Evolutionary conservation across 37 sponge, comb jelly and placozoan genomes (phyloP), one percentile per base, ranked within the genome.

Genomic region (Cliona cf. orientalis): DNA sequence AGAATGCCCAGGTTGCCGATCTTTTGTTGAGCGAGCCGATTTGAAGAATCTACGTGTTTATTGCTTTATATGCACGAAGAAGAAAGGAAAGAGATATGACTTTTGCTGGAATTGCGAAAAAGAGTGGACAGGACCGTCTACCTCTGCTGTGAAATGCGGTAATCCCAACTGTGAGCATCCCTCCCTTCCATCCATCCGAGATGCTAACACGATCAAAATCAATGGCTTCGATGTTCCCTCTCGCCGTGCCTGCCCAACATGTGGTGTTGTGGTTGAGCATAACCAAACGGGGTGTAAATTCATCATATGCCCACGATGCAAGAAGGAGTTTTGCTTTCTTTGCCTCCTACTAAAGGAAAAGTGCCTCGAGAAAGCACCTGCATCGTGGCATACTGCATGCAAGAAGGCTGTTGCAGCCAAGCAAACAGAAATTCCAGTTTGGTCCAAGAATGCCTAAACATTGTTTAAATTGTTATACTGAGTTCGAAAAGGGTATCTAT

Each of bases 61-160:
- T 1, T 90, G 90, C 43, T 17, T 43, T 5, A 71, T 71, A 32
- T 90, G 90, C 58, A 84, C 90, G 6, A 78, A 89, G 46, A 84
- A 83, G 63, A 82, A 84, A 17, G 29, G 1, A 37, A 5, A 28
- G 2, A 38, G 6, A 41, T 84, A 55, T 60, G 86, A 90, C 11
- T 90, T 90, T 56, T 90, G 90, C 42, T 90, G 90, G 90, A 44
- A 84, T 21, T 90, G 90, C 74, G 1, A 73, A 3, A 71, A 78
- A 17, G 80, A 86, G 41, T 90, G 90, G 90, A 35, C 68, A 32
- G 80, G 80, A 0, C 80, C 80, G 63, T 32, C 39, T 26, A 84
- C 49, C 7, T 80, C 75, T 0, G 42, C 49, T 41, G 55, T 74
- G 0, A 70, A 79, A 35, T 87, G 89, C 38, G 89, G 89, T 6